These are phyloP conservation scores for Sternotherus odoratus DNA, from an alignment of 2,797 vertebrate genomes.

Conservation along the genomic window DNA sequence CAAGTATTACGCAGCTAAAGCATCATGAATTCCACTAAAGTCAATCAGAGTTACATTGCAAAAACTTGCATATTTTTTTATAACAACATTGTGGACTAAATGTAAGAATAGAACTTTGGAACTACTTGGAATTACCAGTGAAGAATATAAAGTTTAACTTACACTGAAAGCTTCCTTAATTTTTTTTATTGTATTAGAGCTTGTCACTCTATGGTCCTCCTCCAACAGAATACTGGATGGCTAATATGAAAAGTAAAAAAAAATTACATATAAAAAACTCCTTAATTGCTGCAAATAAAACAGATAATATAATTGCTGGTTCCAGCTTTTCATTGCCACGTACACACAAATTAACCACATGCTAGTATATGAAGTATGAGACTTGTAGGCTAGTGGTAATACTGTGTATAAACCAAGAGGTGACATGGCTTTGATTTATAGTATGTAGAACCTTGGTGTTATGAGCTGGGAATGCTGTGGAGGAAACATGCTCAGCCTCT, in stretches of 20 bases:
- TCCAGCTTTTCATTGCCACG: not conserved
- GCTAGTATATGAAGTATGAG: not conserved
- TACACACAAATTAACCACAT: not conserved
- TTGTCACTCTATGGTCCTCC: slow-evolving; percentile 83
- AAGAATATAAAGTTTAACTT: slow-evolving; percentile 77
- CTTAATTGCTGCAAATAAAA: not conserved
- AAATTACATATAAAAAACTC: not conserved
- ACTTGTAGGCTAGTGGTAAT: accelerated
- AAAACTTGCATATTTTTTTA: not conserved
- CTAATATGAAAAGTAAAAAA: slow-evolving; percentile 75
- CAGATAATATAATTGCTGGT: not conserved
- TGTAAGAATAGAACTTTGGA: slow-evolving; percentile 36
- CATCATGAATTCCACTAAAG: not conserved
- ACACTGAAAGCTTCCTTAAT: slow-evolving; percentile 94
- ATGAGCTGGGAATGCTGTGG: not conserved
- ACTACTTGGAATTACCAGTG: slow-evolving; percentile 33
- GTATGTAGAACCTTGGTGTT: not conserved
- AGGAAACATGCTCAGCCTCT: not conserved
- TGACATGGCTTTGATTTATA: not conserved
- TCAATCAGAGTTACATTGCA: not conserved
- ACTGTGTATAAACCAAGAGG: not conserved
- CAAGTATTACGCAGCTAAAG: not conserved
- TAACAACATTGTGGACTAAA: not conserved
- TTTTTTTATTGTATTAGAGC: slow-evolving; percentile 79
- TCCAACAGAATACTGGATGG: slow-evolving; percentile 91